phyloP scores from a whole-genome alignment of 2,797 vertebrate genomes.

The Lateolabrax maculatus region DNA sequence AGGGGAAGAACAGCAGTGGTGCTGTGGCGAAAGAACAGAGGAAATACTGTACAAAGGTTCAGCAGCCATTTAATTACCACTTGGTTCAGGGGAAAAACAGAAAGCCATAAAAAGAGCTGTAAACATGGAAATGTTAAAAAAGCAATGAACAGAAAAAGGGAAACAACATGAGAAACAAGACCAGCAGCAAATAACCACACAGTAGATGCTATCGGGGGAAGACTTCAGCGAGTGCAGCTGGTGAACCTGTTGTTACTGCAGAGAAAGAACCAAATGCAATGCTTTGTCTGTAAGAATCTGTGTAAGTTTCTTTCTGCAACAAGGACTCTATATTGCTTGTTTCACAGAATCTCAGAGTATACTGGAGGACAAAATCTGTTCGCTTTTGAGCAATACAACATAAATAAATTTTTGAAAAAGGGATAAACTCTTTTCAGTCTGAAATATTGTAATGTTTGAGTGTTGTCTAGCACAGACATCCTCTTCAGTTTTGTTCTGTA shows the following conservation, averaged over 20 bases:
- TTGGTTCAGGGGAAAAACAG: neutral
- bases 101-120: neutral
- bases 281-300: slow-evolving; percentile 10
- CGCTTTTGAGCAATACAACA: neutral
- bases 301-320: slow-evolving; percentile 9
- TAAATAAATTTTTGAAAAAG: neutral
- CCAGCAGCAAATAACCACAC: neutral
- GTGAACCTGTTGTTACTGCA: neutral
- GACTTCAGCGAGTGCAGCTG: slow-evolving; percentile 2
- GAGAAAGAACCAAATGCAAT: slow-evolving; percentile 7
- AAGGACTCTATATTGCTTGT: neutral
- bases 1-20: neutral
- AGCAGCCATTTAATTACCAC: slow-evolving; percentile 14
- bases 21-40: neutral
- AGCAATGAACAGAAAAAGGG: neutral
- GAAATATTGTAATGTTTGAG: neutral
- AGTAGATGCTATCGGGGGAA: neutral
- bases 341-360: neutral
- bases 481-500: neutral
- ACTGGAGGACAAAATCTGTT: neutral
- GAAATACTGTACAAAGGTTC: neutral
- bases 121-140: neutral
- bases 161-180: neutral
- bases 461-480: neutral
- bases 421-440: neutral